Base-by-base conservation (phyloP, 2,797 vertebrate species). In the Sebastes diaconus region DNA sequence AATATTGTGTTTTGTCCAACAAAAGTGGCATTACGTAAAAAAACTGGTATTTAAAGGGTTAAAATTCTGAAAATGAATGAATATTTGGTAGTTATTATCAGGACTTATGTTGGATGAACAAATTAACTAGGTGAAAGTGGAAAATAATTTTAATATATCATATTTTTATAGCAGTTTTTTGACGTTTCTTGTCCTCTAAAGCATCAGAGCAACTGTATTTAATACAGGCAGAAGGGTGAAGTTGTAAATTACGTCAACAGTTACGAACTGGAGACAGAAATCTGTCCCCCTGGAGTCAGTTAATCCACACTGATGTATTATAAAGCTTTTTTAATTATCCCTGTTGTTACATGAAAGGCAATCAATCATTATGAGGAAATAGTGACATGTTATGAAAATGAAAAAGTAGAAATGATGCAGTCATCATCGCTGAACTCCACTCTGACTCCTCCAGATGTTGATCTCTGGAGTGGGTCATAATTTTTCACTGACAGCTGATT, bases 401-500 rank as follows among this genome's bases (percentile, higher is more conserved):
- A 24, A 32, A 6, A 6, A n/a, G 30, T 70, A 57, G 60, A 73
- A 80, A 75, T 11, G 64, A 61, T 34, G 18, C 22, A 1, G 34
- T 76, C 68, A 54, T 36, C 2, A 3, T 18, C 7, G n/a, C 42
- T 10, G 9, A 10, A 8, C 57, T 39, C 57, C 73, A 25, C 20
- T 77, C 16, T 59, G 29, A 69, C 82, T 61, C n/a, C 29, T 90
- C 87, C 87, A 92, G 89, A 84, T 91, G 87, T 54, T 24, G 70
- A 30, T 29, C 34, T 36, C 34, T 55, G 79, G 58, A 85, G 22
- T 13, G 34, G 50, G 36, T 81, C 81, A 61, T 83, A 29, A 2
- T 75, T 58, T 73, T 27, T 81, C 75, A 42, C 65, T 7, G 61
- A 30, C 39, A 34, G 69, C 74, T 59, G 71, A 84, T 67, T 75